phyloP scores from a whole-genome alignment of 2,113 vertebrate genomes.

The Hyla sarda region DNA sequence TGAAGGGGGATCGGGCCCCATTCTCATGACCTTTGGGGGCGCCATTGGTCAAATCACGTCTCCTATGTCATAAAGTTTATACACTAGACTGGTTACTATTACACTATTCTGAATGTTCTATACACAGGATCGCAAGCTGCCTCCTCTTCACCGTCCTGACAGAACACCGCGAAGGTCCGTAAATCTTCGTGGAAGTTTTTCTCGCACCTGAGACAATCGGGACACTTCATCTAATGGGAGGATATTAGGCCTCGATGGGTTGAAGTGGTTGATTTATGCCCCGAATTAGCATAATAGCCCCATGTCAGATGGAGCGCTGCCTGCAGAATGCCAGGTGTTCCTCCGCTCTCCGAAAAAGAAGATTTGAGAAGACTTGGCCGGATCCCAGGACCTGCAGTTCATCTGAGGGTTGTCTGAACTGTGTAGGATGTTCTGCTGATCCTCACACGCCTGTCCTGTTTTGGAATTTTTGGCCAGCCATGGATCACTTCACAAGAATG shows the following conservation, averaged over 20 bases:
- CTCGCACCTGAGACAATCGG: slow-evolving; percentile 6
- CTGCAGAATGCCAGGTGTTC: slow-evolving; percentile 21
- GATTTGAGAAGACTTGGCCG: background rate
- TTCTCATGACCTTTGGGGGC: too few relatives aligned
- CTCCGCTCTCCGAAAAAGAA: background rate
- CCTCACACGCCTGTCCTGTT: background rate
- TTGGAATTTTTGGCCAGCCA: background rate
- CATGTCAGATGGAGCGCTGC: slow-evolving; percentile 21
- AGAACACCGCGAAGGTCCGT: too few relatives aligned
- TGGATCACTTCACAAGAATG: slow-evolving; percentile 9
- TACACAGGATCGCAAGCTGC: background rate
- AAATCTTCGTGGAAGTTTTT: background rate
- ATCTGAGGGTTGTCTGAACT: background rate
- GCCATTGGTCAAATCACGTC: too few relatives aligned
- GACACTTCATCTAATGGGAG: background rate
- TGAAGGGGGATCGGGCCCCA: too few relatives aligned
- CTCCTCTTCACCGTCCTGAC: background rate
- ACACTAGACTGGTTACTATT: too few relatives aligned
- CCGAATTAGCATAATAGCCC: slow-evolving; percentile 26
- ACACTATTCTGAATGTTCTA: background rate
- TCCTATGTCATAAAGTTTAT: too few relatives aligned
- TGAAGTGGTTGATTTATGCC: slow-evolving; percentile 21
- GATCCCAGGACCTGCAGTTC: background rate
- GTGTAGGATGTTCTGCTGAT: background rate
- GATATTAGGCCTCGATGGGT: background rate